phyloP scores from a whole-genome alignment of 2,113 vertebrate genomes.

The Nothocercus nigrocapillus region DNA sequence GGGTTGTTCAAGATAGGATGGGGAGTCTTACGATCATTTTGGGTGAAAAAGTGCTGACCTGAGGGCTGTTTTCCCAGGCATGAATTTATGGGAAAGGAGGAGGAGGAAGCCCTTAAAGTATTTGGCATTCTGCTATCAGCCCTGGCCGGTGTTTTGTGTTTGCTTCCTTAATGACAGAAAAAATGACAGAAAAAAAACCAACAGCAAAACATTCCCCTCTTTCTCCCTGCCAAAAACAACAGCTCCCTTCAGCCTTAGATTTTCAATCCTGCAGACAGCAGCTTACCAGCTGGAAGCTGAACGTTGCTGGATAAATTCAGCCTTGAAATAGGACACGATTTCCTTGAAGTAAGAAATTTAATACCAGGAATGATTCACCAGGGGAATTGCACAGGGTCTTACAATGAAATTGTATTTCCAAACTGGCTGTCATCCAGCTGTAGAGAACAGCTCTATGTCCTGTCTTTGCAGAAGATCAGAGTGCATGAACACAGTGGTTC shows the following conservation, averaged over 20 bases:
- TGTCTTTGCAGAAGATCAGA: not conserved
- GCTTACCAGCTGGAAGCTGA: not conserved
- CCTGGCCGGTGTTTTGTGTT: not conserved
- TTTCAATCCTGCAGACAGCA: not conserved
- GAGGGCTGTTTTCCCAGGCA: not conserved
- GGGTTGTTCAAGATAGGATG: not conserved
- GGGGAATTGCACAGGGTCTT: not conserved
- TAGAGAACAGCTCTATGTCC: not conserved
- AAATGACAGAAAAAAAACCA: not conserved
- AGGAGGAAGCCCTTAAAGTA: not conserved
- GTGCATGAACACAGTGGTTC: not conserved
- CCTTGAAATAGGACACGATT: slow-evolving; percentile 1
- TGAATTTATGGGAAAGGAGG: not conserved
- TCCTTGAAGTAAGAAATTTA: slow-evolving; percentile 46
- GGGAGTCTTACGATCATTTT: not conserved
- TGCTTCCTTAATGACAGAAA: not conserved
- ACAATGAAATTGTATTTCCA: slow-evolving; percentile 30
- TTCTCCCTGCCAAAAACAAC: accelerated
- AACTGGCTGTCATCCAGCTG: not conserved
- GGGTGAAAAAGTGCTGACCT: not conserved
- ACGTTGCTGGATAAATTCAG: not conserved
- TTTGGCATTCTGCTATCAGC: not conserved
- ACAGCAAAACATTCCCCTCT: not conserved
- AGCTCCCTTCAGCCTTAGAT: not conserved
- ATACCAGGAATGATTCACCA: slow-evolving; percentile 25